A percentile compares a stretch with the other conserved stretches of the same genome.
phyloP scores from a whole-genome alignment of 2,888 invertebrate genomes.

The Pyrrhosoma nymphula region DNA sequence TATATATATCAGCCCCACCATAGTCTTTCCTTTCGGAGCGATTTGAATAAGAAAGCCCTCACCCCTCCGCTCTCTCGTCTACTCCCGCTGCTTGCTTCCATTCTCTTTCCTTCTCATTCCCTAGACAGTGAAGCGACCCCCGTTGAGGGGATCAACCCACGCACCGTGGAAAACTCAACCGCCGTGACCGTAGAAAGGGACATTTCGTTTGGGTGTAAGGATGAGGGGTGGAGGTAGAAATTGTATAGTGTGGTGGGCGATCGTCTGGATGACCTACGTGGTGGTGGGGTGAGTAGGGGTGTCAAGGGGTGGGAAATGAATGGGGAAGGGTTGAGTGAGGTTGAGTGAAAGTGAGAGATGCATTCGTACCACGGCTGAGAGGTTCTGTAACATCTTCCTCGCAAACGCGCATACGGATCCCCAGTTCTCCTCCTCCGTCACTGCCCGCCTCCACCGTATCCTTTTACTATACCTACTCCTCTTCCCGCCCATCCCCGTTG shows the following conservation, averaged over 20 bases:
- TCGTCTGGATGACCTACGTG: background rate
- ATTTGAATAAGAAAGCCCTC: constrained; percentile 17
- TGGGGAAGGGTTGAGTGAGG: background rate
- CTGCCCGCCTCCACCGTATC: background rate
- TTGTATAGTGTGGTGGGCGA: background rate
- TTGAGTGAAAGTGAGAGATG: background rate
- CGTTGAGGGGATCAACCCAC: background rate
- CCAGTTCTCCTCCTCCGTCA: background rate
- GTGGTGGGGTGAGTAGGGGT: background rate
- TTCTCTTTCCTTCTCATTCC: too few species aligned
- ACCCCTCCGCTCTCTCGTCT: background rate
- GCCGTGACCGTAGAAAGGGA: background rate
- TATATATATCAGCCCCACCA: background rate
- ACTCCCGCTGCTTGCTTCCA: too few species aligned
- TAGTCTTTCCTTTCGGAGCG: background rate
- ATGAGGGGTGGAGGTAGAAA: background rate
- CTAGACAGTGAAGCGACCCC: background rate
- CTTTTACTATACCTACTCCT: too few species aligned
- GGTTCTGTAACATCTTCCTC: constrained; percentile 2
- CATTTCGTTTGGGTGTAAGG: background rate
- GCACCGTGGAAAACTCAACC: background rate
- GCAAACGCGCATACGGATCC: background rate
- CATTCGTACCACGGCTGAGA: background rate
- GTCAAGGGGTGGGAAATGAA: background rate
- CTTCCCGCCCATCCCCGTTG: background rate